Percentiles rank a stretch among this genome's conserved stretches.
Evolutionary conservation across 2,888 invertebrate genomes (phyloP).

Genomic region (Tenthredo notha): DNA sequence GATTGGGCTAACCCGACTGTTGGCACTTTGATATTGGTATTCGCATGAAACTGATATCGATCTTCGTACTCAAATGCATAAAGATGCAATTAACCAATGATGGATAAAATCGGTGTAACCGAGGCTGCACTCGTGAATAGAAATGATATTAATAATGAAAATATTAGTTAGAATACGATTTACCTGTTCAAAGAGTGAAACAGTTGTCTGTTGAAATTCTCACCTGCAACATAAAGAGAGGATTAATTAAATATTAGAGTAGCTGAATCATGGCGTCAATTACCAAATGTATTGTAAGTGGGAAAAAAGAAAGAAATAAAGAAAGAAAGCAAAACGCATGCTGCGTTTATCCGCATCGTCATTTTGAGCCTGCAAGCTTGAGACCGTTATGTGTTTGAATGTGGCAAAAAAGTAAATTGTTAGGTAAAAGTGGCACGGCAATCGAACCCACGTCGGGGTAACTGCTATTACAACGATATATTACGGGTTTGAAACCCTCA

Average conservation of each 20-base stretch:
- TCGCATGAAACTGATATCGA: constrained; percentile 25
- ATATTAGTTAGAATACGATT: background rate
- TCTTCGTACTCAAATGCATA: constrained; percentile 8
- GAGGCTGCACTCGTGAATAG: background rate
- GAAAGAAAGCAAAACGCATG: background rate
- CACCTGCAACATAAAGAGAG: constrained; percentile 16
- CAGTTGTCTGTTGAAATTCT: background rate
- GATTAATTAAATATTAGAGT: constrained; percentile 2
- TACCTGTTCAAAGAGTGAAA: background rate
- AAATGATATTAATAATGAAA: background rate
- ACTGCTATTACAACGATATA: constrained; percentile 15
- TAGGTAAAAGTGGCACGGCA: constrained; percentile 29
- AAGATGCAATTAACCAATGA: constrained; percentile 40
- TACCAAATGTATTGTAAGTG: background rate
- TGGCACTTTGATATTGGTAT: constrained; percentile 15
- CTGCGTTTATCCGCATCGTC: constrained; percentile 8
- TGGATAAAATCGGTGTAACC: constrained; percentile 8
- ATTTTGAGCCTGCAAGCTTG: background rate
- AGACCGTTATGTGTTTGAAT: constrained; percentile 12
- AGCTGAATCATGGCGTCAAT: constrained; percentile 23
- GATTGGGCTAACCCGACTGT: constrained; percentile 23
- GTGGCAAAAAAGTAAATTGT: constrained; percentile 11
- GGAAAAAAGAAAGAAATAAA: background rate
- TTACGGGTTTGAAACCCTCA: constrained; percentile 16
- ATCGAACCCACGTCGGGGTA: constrained; percentile 19